Conservation (phyloP, 2,888 invertebrate genomes). For the Dinocampus coccinellae region DNA sequence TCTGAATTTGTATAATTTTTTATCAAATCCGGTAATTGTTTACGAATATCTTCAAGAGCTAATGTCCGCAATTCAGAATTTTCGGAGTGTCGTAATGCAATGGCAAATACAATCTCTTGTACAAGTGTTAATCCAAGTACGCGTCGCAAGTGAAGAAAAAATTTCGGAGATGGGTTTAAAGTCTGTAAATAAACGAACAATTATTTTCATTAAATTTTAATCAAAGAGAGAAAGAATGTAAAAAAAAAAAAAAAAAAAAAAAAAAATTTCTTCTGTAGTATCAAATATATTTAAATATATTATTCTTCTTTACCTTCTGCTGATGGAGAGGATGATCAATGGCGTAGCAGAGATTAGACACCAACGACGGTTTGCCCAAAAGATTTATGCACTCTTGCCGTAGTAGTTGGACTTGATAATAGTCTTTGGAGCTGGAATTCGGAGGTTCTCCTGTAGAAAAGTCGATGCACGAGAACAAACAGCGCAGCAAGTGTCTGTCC, state of each 20-base stretch:
- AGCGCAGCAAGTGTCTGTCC: slow-evolving; percentile 96
- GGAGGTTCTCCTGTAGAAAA: slow-evolving; percentile 78
- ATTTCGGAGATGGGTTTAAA: slow-evolving; percentile 82
- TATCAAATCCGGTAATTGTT: slow-evolving; percentile 86
- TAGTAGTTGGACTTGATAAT: slow-evolving; percentile 79
- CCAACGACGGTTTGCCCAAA: slow-evolving; percentile 87
- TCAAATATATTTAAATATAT: slow-evolving; percentile 23
- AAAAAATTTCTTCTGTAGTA: not conserved
- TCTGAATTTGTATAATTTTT: slow-evolving; percentile 86
- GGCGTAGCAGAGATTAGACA: slow-evolving; percentile 89
- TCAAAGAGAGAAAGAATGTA: not conserved
- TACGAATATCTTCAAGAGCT: slow-evolving; percentile 84
- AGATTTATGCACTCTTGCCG: slow-evolving; percentile 83
- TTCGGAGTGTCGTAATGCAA: slow-evolving; percentile 86
- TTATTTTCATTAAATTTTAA: not conserved
- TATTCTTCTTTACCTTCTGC: slow-evolving; percentile 75
- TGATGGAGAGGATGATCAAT: slow-evolving; percentile 84
- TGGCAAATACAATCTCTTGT: slow-evolving; percentile 91
- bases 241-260: slow-evolving; percentile 32
- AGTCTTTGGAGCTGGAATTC: slow-evolving; percentile 70
- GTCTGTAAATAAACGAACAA: slow-evolving; percentile 72
- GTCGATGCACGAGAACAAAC: slow-evolving; percentile 91
- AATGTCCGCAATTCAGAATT: slow-evolving; percentile 81
- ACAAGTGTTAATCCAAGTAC: slow-evolving; percentile 87
- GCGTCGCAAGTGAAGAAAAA: slow-evolving; percentile 88